Conservation (phyloP, 2,797 vertebrate genomes). For the Selene dorsalis region DNA sequence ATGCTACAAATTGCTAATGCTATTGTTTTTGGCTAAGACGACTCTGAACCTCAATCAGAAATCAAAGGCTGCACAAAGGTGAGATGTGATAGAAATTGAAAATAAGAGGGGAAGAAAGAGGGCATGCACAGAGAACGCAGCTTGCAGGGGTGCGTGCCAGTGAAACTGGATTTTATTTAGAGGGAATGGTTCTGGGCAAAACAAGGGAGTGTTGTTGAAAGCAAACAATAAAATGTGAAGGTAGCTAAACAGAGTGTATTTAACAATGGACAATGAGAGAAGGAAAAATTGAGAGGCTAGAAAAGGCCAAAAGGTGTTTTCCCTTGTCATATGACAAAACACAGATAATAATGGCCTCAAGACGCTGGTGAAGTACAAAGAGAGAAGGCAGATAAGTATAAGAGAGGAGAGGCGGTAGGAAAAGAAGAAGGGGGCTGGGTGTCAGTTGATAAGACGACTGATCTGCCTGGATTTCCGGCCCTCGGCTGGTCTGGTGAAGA, state of each 20-base stretch:
- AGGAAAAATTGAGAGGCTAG: conserved; percentile 12
- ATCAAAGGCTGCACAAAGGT: conserved; percentile 56
- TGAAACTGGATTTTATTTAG: conserved; percentile 43
- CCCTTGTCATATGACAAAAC: conserved; percentile 6
- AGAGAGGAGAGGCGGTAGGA: conserved; percentile 39
- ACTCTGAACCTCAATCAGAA: conserved; percentile 51
- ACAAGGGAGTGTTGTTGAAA: conserved; percentile 9
- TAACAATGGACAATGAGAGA: conserved; percentile 12
- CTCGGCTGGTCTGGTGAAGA: conserved; percentile 80
- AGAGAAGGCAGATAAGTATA: conserved; percentile 10
- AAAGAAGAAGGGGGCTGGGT: conserved; percentile 64
- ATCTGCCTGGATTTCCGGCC: conserved; percentile 83
- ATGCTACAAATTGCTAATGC: conserved; percentile 66
- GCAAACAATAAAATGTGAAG: conserved; percentile 11
- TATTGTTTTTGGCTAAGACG: conserved; percentile 71
- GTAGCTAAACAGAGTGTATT: conserved; percentile 21
- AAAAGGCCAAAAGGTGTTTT: background rate
- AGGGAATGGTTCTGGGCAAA: conserved; percentile 22
- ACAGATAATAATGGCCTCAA: conserved; percentile 29
- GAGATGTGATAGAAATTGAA: conserved; percentile 35
- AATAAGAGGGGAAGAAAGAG: background rate
- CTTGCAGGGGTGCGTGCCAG: conserved; percentile 22
- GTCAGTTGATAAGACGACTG: conserved; percentile 84
- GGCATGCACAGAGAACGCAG: conserved; percentile 13
- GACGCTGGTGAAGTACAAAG: conserved; percentile 29